A percentile compares a stretch with the other conserved stretches of the same genome.
phyloP scores from a whole-genome alignment of 1,140 invertebrate species.

The Hormaphis cornu region DNA sequence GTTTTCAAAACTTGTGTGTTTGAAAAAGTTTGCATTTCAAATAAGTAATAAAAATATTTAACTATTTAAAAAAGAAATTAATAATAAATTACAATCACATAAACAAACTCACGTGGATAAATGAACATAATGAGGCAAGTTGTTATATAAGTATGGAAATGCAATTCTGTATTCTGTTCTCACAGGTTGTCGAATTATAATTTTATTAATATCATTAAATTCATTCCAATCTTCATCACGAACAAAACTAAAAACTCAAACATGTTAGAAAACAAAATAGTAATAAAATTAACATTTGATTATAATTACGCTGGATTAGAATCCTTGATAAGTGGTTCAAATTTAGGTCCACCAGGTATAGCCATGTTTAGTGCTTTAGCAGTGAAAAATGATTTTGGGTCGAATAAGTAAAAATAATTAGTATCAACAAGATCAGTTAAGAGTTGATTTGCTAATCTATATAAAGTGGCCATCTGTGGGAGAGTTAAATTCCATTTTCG shows the following conservation, averaged over 20 bases:
- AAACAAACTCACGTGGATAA: constrained; percentile 74
- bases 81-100: constrained; percentile 50
- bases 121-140: constrained; percentile 92
- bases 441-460: constrained; percentile 95
- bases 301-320: constrained; percentile 69
- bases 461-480: constrained; percentile 95
- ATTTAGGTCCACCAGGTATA: constrained; percentile 99
- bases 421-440: constrained; percentile 96
- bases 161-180: constrained; percentile 98
- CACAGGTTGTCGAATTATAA: constrained; percentile 97
- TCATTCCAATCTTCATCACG: constrained; percentile 99
- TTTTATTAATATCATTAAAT: constrained; percentile 99
- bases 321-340: constrained; percentile 98
- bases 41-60: not conserved
- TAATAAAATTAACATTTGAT: not conserved
- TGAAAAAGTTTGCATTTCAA: not conserved
- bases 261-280: not conserved
- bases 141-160: constrained; percentile 98
- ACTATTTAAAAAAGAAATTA: not conserved
- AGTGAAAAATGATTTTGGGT: constrained; percentile 98
- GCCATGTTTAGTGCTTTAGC: constrained; percentile 99
- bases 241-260: constrained; percentile 40
- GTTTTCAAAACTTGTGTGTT: constrained; percentile 20
- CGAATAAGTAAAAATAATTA: constrained; percentile 99
- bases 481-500: constrained; percentile 88